Evolutionary conservation across 2,888 invertebrate species (phyloP).

Genomic region (Eueremaeus valkanovi): DNA sequence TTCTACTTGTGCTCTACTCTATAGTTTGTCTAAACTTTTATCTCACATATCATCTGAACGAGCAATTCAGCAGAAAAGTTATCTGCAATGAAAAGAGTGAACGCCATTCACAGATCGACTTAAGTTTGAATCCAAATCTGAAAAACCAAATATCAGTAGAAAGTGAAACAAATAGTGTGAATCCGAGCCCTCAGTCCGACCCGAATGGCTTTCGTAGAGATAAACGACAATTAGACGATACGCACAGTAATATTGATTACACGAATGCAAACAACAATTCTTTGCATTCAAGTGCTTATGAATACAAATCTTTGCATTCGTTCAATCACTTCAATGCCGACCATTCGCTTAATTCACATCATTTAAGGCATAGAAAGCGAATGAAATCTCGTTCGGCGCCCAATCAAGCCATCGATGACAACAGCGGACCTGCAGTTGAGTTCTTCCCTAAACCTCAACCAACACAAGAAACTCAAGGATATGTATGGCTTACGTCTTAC

Average conservation of each 20-base stretch:
- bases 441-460: constrained; percentile 46
- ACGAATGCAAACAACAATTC: neutral
- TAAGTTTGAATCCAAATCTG: neutral
- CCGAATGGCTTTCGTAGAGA: neutral
- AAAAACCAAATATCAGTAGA: neutral
- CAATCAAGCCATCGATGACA: constrained; percentile 40
- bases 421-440: constrained; percentile 45
- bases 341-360: neutral
- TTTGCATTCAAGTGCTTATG: neutral
- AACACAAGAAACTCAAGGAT: constrained; percentile 42
- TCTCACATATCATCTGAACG: constrained; percentile 7
- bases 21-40: constrained; percentile 11
- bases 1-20: constrained; percentile 5
- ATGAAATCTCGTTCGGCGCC: constrained; percentile 3
- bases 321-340: neutral
- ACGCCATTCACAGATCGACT: neutral
- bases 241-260: neutral
- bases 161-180: neutral
- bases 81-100: neutral
- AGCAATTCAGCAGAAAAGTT: neutral
- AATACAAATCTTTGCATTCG: neutral
- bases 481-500: constrained; percentile 76
- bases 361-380: neutral
- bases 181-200: no score
- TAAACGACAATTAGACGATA: neutral